phyloP scores from a whole-genome alignment of 2,888 invertebrate genomes.

The Brachyopa scutellaris region DNA sequence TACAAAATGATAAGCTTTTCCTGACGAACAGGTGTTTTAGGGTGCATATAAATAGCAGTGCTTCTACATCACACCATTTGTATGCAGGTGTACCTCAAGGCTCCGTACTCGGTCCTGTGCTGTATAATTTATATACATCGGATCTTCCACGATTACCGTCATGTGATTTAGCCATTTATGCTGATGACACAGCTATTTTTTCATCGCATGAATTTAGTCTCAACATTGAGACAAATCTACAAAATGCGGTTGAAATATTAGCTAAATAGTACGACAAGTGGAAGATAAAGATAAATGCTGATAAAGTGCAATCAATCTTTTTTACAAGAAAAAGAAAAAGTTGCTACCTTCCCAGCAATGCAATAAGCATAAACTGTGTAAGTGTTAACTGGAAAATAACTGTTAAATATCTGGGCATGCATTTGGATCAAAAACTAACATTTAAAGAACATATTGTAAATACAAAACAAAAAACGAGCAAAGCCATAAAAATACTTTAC shows the following conservation, averaged over 20 bases:
- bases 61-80: too few species aligned
- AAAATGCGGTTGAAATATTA: too few species aligned
- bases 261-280: not conserved
- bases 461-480: too few species aligned
- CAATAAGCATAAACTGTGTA: not conserved
- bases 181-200: not conserved
- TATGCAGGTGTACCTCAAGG: too few species aligned
- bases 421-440: slow-evolving; percentile 1
- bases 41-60: too few species aligned
- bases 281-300: slow-evolving; percentile 6
- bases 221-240: not conserved
- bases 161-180: too few species aligned
- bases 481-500: not conserved
- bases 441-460: not conserved
- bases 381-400: not conserved
- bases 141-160: too few species aligned
- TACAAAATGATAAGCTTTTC: too few species aligned
- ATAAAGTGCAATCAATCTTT: slow-evolving; percentile 6
- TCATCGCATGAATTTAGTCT: not conserved
- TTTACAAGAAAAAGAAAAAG: slow-evolving; percentile 3
- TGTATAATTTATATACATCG: too few species aligned
- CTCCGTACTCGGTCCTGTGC: too few species aligned
- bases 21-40: too few species aligned
- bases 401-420: slow-evolving; percentile 4
- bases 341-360: not conserved